phyloP scores from a whole-genome alignment of 2,888 invertebrate genomes.

The Ophion ventricosus region DNA sequence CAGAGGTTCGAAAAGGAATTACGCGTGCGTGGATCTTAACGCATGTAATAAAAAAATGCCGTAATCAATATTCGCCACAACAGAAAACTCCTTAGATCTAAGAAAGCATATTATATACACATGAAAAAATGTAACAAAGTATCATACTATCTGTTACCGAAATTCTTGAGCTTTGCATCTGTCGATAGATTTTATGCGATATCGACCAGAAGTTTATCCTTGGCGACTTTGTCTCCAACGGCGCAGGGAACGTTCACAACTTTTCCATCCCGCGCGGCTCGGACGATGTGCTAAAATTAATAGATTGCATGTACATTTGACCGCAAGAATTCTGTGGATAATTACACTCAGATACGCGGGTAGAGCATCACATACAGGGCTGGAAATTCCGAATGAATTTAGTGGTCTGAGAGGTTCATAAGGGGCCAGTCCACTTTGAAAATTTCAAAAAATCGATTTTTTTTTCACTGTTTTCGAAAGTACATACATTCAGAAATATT shows the following conservation, averaged over 20 bases:
- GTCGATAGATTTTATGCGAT: constrained; percentile 61
- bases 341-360: not conserved
- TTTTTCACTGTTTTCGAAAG: no score
- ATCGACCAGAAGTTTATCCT: constrained; percentile 85
- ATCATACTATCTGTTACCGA: not conserved
- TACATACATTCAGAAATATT: no score
- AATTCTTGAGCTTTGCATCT: not conserved
- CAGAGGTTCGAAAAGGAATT: not conserved
- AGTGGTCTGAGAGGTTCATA: not conserved
- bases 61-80: not conserved
- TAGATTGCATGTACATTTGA: constrained; percentile 29
- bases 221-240: constrained; percentile 93
- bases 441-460: no score
- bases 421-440: no score
- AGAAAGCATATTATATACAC: not conserved
- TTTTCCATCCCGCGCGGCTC: constrained; percentile 91
- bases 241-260: constrained; percentile 90
- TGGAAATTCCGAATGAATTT: not conserved
- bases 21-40: not conserved
- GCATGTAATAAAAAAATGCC: not conserved
- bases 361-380: not conserved
- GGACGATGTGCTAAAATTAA: constrained; percentile 90
- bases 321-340: not conserved
- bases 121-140: constrained; percentile 1
- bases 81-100: not conserved